These are phyloP conservation scores for Tretioscincus oriximinensis DNA, from an alignment of 2,113 vertebrate species.

Conservation along the genomic window DNA sequence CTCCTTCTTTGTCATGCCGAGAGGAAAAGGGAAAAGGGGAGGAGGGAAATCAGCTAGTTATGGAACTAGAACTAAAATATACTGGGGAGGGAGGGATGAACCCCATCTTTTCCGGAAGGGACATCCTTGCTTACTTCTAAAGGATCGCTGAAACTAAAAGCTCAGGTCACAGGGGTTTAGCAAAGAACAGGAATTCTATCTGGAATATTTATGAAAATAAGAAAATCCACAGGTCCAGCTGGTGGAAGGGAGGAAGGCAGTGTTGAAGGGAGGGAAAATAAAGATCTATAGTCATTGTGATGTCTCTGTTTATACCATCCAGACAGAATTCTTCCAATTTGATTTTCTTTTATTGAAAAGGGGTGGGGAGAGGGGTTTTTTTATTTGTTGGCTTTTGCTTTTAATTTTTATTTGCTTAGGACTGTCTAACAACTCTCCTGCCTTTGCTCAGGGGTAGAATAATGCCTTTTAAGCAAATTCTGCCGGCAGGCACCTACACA, in stretches of 20 bases:
- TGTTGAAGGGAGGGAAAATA: conserved; percentile 22
- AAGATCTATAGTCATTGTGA: conserved; percentile 62
- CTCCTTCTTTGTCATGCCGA: conserved; percentile 45
- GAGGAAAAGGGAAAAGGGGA: background rate
- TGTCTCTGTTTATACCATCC: conserved; percentile 66
- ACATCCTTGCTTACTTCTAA: no score
- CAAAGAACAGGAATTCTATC: conserved; percentile 3
- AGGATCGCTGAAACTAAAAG: conserved; percentile 40
- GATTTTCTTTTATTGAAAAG: conserved; percentile 73
- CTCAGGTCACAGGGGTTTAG: conserved; percentile 46
- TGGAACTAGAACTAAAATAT: conserved; percentile 34
- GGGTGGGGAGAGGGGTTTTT: conserved; percentile 46
- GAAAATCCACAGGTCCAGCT: no score
- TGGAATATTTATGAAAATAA: background rate
- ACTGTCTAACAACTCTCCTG: conserved; percentile 80
- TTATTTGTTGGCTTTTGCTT: conserved; percentile 68
- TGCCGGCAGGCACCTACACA: conserved; percentile 38
- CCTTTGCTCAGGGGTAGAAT: conserved; percentile 72
- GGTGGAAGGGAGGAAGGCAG: no score
- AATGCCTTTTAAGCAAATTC: conserved; percentile 82
- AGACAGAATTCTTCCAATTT: conserved; percentile 65
- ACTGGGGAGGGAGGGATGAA: background rate
- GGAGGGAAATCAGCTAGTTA: conserved; percentile 15
- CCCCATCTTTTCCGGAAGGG: conserved; percentile 7
- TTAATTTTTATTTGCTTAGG: conserved; percentile 64